Conservation (phyloP, 2,113 vertebrate species). For the Ophiodon elongatus region DNA sequence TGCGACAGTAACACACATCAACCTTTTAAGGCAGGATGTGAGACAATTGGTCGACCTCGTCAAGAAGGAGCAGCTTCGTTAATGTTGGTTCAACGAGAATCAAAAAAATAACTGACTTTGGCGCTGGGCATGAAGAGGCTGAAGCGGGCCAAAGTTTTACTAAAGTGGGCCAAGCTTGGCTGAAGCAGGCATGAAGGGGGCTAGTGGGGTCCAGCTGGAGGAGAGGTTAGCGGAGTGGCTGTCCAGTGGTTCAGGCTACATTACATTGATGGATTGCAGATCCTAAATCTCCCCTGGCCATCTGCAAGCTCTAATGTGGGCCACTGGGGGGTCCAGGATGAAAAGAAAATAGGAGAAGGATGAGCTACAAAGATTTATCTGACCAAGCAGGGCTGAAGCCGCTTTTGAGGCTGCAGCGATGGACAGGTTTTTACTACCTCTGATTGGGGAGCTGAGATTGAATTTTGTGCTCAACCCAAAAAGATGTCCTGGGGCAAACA, state of each 20-base stretch:
- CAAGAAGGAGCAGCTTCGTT: conserved; percentile 16
- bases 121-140: conserved; percentile 5
- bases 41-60: conserved; percentile 25
- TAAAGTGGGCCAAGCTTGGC: conserved; percentile 60
- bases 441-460: conserved; percentile 79
- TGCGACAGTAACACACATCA: conserved; percentile 1
- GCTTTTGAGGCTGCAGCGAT: conserved; percentile 55
- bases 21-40: not conserved
- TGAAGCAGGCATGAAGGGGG: conserved; percentile 36
- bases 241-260: conserved; percentile 71
- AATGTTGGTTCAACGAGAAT: conserved; percentile 13
- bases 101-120: conserved; percentile 36
- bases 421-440: conserved; percentile 73
- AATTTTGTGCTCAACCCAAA: conserved; percentile 73
- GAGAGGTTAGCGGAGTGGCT: conserved; percentile 62
- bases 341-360: conserved; percentile 78
- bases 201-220: conserved; percentile 59
- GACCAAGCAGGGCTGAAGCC: conserved; percentile 60
- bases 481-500: conserved; percentile 73
- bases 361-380: conserved; percentile 80
- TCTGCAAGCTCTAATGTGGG: conserved; percentile 81
- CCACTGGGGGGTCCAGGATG: conserved; percentile 75
- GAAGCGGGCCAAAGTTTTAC: conserved; percentile 39
- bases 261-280: conserved; percentile 82
- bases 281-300: conserved; percentile 80